These are phyloP conservation scores for Thymelicus acteon DNA, from an alignment of 2,888 invertebrate species.

Conservation along the genomic window DNA sequence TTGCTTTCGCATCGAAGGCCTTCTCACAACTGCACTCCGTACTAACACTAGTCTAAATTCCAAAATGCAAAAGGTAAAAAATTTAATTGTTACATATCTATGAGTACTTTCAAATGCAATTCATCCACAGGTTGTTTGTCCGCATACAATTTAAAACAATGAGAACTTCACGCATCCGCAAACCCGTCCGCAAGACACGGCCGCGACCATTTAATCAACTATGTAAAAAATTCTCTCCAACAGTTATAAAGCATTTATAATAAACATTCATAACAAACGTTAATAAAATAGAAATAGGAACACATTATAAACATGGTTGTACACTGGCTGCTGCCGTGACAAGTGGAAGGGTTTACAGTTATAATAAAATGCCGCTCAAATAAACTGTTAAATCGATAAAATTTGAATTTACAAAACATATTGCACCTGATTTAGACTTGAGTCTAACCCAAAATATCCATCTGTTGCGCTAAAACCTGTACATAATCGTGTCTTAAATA, in stretches of 20 bases:
- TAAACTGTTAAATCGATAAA: conserved; percentile 20
- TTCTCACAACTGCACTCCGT: conserved; percentile 58
- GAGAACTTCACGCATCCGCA: not conserved
- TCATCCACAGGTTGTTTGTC: conserved; percentile 41
- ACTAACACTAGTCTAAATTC: conserved; percentile 57
- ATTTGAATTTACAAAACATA: conserved; percentile 53
- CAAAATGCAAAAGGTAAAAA: conserved; percentile 72
- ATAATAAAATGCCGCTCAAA: conserved; percentile 12
- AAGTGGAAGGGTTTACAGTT: not conserved
- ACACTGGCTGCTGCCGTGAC: not conserved
- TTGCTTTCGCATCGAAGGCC: conserved; percentile 54
- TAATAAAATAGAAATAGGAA: conserved; percentile 34
- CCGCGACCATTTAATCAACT: conserved; percentile 24
- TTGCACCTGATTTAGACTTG: conserved; percentile 67
- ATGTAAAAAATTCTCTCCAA: conserved; percentile 32
- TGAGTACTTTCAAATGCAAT: conserved; percentile 53
- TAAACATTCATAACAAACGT: conserved; percentile 34
- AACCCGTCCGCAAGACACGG: conserved; percentile 6
- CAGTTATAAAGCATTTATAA: conserved; percentile 36
- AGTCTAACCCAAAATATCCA: conserved; percentile 26
- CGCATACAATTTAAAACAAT: conserved; percentile 15
- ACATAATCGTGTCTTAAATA: conserved; percentile 44
- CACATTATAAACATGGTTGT: conserved; percentile 27
- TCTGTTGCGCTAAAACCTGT: conserved; percentile 21
- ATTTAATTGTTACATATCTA: conserved; percentile 54